Base-by-base conservation (phyloP, 1,140 invertebrate species). In the Proales similis region DNA sequence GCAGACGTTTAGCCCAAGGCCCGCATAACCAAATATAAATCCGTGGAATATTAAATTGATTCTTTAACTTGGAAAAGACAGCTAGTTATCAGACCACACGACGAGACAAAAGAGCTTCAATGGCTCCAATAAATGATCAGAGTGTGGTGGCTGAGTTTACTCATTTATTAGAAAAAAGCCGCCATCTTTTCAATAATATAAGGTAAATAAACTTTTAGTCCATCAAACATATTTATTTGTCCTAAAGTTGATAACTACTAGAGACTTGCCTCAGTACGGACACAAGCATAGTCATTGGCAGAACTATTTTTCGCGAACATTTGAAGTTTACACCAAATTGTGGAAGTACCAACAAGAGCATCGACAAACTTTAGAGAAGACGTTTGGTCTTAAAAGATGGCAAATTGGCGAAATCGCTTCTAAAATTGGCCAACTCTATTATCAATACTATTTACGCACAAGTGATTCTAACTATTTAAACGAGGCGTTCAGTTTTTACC, bases 261-360 rank as follows among this genome's bases (percentile, higher is more conserved):
- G 90, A 73, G 90, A 95, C 78, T 79, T 95, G 66, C 91, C 90
- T 36, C 88, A 93, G 74, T 95, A 93, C 79, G 91, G 91, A 7
- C 89, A 94, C 76, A 92, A 92, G 74, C 33, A 14, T 32, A 36
- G 20, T 14, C 90, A 94, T 75, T 96, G 91, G 92, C 90, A 95
- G 78, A 85, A 86, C 5, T 94, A 96, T 77, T 97, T 96, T 79
- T 89, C 88, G 6, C 81, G 89, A 63, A 94, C 91, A 47, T 96
- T 97, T 78, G 91, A 97, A 80, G 88, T 95, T 49, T 97, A 95
- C 78, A 94, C 91, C 27, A 93, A 92, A 78, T 80, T 97, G 42
- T 97, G 92, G 92, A 95, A 94, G 75, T 97, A 91, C 77, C 92
- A 97, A 75, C 91, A 95, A 74, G 88, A 94, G 75, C 89, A 96